Evolutionary conservation across 2,113 vertebrate species (phyloP).

Genomic region (Callaeas wilsoni): DNA sequence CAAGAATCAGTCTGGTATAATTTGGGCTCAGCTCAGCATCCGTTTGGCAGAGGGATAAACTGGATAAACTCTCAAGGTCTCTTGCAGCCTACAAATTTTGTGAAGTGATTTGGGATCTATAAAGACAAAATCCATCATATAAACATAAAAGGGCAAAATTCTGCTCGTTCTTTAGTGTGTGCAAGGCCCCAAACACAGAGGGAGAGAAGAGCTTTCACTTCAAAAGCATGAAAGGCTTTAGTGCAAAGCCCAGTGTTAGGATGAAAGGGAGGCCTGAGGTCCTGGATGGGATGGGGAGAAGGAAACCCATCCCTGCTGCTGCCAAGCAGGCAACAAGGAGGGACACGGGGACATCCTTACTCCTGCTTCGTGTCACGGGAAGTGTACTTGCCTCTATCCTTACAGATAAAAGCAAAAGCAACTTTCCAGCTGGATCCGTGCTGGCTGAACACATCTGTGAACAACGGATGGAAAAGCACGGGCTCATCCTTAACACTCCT

Average conservation of each 20-base stretch:
- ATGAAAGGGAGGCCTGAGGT: background rate
- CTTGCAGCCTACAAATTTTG: background rate
- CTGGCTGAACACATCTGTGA: background rate
- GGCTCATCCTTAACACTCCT: background rate
- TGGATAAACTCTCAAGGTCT: conserved; percentile 12
- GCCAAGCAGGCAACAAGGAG: background rate
- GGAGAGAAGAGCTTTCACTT: background rate
- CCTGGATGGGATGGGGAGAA: background rate
- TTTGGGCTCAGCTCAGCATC: background rate
- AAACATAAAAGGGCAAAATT: conserved; percentile 8
- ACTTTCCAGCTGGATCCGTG: background rate
- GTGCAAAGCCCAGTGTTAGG: background rate
- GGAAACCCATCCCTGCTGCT: background rate
- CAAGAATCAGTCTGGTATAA: background rate
- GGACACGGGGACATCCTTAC: background rate
- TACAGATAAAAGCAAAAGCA: background rate
- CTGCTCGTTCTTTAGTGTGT: background rate
- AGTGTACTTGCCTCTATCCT: background rate
- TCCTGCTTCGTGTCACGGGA: rapidly evolving
- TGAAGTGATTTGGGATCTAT: background rate
- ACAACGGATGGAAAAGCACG: background rate
- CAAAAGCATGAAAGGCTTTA: background rate
- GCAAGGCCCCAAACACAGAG: background rate
- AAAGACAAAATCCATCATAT: background rate
- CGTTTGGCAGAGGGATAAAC: conserved; percentile 3